Evolutionary conservation across 2,797 vertebrate species (phyloP).

Genomic region (Phaenicophaeus curvirostris): DNA sequence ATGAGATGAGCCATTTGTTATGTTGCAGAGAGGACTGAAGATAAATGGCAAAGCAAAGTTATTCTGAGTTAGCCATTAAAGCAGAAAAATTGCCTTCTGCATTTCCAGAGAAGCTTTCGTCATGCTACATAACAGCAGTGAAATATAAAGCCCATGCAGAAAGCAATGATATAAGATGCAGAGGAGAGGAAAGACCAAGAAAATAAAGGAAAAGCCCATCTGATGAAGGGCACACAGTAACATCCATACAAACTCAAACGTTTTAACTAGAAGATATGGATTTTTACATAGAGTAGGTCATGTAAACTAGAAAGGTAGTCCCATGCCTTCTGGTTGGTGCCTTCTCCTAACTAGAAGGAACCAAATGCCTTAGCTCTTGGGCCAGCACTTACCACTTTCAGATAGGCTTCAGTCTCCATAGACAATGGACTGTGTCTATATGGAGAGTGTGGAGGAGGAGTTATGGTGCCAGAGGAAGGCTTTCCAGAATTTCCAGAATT

Average conservation of each 20-base stretch:
- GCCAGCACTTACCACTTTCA: neutral
- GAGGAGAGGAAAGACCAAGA: neutral
- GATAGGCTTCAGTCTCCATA: neutral
- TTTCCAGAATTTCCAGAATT: neutral
- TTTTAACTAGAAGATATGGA: neutral
- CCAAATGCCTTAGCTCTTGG: neutral
- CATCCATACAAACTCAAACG: neutral
- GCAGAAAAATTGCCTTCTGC: neutral
- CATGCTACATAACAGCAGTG: neutral
- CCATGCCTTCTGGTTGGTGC: neutral
- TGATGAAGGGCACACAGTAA: neutral
- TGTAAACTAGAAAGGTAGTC: neutral
- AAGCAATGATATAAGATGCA: neutral
- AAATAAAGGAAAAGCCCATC: neutral
- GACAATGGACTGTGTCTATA: neutral
- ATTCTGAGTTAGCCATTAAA: neutral
- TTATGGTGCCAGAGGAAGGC: neutral
- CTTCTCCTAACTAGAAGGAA: neutral
- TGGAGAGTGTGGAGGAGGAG: neutral
- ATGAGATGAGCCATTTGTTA: neutral
- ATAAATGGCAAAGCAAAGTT: neutral
- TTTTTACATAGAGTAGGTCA: neutral
- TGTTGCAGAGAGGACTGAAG: neutral
- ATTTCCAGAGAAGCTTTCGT: neutral
- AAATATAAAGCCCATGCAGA: neutral